Conservation (phyloP, 2,888 invertebrate genomes). For the Myopa testacea region DNA sequence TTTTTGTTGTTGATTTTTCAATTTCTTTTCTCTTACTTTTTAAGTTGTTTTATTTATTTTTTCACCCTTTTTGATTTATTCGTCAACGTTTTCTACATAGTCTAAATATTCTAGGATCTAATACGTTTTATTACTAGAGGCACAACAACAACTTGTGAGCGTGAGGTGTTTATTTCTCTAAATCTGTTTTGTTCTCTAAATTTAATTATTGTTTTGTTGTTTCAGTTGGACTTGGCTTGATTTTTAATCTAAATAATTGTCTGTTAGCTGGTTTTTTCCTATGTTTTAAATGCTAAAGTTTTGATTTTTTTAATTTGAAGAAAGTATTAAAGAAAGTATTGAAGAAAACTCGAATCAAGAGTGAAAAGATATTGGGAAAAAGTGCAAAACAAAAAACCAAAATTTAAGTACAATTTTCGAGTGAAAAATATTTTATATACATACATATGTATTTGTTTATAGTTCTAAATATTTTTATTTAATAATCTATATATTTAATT, state of each 20-base stretch:
- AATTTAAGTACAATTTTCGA: constrained; percentile 26
- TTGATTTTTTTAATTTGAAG: constrained; percentile 5
- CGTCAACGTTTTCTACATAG: neutral
- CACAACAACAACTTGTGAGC: constrained; percentile 46
- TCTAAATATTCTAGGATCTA: neutral
- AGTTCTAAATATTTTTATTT: too few relatives aligned
- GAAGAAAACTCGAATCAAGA: neutral
- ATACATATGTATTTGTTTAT: neutral
- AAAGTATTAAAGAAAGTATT: neutral
- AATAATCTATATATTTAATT: too few relatives aligned
- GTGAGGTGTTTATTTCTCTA: constrained; percentile 30
- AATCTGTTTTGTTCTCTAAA: constrained; percentile 4
- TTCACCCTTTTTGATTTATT: neutral
- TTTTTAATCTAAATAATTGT: neutral
- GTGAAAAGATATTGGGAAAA: neutral
- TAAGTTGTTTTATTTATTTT: neutral
- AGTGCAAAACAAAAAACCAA: constrained; percentile 7
- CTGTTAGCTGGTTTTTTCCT: neutral
- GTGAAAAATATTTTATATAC: constrained; percentile 21
- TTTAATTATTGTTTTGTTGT: constrained; percentile 39
- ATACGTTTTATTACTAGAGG: constrained; percentile 42
- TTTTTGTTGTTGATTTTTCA: constrained; percentile 3
- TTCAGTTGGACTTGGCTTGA: constrained; percentile 33
- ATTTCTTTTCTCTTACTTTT: neutral
- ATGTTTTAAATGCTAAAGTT: neutral